Base-by-base conservation (phyloP, 1,140 invertebrate genomes). In the Battus philenor region DNA sequence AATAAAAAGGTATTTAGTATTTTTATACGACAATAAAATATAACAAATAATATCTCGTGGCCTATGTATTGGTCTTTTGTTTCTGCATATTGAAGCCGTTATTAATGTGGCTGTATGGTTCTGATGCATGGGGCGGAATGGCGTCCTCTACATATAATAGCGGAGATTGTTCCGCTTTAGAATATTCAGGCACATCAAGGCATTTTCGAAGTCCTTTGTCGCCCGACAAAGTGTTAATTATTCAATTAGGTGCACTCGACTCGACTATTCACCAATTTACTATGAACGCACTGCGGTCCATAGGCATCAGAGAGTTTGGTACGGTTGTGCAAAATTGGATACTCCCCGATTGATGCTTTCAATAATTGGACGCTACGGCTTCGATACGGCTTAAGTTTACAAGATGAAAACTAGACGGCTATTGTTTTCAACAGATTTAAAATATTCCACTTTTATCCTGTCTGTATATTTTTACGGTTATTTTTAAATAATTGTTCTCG, bases 141-240 rank as follows among this genome's bases (percentile, higher is more conserved):
- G n/a, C n/a, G n/a, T n/a, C n/a, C n/a, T n/a, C n/a, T 41, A 22
- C 6, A 11, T 7, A 41, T 41, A 41, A 41, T 17, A 41, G 38
- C 22, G 10, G 2, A 2, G 38, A 41, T 41, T 13, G 38, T 27
- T 27, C 26, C n/a, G 38, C 38, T 41, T 41, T 41, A 41, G 38
- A 41, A 41, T 41, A 41, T 41, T 27, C 38, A 11, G 13, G 13
- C 24, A 41, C 26, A 41, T 41, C 38, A 41, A 41, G 38, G 38
- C 38, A 41, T 41, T 41, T 41, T 41, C 38, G 38, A 27, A 41
- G 38, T 41, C 38, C 38, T 41, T 41, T 41, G 38, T 41, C 38
- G 38, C 38, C 17, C 24, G 38, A 24, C 38, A 29, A 41, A 41
- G 38, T 41, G 38, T 41, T 41, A 41, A 41, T 41, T 41, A 41